Base-by-base conservation (phyloP, 2,888 invertebrate genomes). In the Drosophila monieri region DNA sequence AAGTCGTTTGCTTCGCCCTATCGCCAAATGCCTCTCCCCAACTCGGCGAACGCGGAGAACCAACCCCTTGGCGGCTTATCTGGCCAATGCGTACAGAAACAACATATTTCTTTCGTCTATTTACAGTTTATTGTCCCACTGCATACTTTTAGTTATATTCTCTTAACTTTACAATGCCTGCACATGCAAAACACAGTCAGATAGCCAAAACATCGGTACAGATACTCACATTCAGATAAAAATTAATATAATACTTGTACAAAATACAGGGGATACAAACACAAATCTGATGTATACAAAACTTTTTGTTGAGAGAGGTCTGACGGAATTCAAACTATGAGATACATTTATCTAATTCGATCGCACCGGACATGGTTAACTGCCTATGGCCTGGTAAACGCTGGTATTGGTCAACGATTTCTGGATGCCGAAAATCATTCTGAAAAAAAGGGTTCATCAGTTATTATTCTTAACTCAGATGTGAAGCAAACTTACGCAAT, bases 401-500 rank as follows among this genome's bases (percentile, higher is more conserved):
- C 76, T 84, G 35, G 81, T 61, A 43, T 64, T 81, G 3, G 78
- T 84, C 80, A 88, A 70, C 1, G 90, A 88, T 64, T 89, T 91
- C 60, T 91, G 90, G 46, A 91, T 89, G 57, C 91, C 90, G 52
- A 80, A 91, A 37, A 91, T 89, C 47, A 79, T 73, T 57, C 91
- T 91, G 83, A 0, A 80, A 84, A 8, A 6, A 2, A 18, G 25
- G 12, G 9, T 12, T 4, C 27, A 14, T 10, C 3, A 12, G 32
- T 3, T 35, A 5, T 35, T 6, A n/a, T 2, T 6, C 6, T n/a
- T 6, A n/a, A 6, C n/a, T 32, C n/a, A 32, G 5, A 6, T 35
- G n/a, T 6, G 6, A 6, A 1, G 6, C 1, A 35, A 18, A 93
- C 93, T 93, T 91, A 94, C 94, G 92, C 89, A 59, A 93, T 89